Conservation (phyloP, 2,113 vertebrate species). For the Athene noctua region DNA sequence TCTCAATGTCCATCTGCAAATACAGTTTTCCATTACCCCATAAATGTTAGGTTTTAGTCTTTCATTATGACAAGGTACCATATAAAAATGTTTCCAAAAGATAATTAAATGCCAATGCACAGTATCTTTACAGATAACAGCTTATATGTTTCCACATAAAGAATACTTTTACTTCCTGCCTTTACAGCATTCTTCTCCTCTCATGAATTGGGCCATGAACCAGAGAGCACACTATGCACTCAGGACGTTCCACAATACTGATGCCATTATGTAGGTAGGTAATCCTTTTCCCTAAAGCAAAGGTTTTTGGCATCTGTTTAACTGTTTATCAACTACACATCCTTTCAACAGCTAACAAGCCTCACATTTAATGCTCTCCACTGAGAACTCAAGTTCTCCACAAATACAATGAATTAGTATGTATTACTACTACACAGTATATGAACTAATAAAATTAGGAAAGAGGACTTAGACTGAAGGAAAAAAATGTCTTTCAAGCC, state of each 20-base stretch:
- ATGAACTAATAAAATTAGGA: background rate
- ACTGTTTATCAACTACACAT: background rate
- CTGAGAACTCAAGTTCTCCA: background rate
- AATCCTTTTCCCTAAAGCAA: background rate
- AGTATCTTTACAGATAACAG: background rate
- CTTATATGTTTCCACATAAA: background rate
- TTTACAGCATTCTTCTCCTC: background rate
- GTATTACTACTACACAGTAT: background rate
- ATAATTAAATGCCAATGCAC: background rate
- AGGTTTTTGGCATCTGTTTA: background rate
- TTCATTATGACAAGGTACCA: background rate
- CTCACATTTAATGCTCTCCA: background rate
- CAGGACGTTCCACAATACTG: background rate
- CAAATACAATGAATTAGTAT: background rate
- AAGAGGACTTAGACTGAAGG: background rate
- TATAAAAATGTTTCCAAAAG: background rate
- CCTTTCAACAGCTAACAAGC: background rate
- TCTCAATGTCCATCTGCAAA: background rate
- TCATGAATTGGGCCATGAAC: background rate
- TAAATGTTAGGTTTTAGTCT: background rate
- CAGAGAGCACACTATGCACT: rapidly evolving
- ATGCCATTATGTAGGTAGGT: background rate
- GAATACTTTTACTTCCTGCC: background rate
- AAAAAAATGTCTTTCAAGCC: background rate
- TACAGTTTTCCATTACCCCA: background rate